phyloP scores from a whole-genome alignment of 2,797 vertebrate genomes.

The Aulostomus chinensis region DNA sequence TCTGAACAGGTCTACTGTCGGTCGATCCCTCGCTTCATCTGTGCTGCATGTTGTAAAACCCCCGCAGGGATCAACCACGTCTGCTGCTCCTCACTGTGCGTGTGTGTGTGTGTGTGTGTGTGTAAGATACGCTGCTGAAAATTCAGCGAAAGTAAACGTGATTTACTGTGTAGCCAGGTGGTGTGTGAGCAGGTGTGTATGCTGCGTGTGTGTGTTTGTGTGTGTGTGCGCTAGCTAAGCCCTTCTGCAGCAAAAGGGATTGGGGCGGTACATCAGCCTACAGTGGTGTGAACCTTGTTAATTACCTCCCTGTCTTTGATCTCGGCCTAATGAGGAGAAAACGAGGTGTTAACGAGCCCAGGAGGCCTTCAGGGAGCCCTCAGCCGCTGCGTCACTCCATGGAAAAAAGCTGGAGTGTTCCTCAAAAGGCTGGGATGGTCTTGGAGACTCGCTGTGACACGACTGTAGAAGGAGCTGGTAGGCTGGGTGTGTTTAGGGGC shows the following conservation, averaged over 20 bases:
- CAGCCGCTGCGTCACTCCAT: conserved; percentile 38
- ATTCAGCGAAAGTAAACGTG: neutral
- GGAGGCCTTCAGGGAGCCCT: conserved; percentile 19
- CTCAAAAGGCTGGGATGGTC: too few relatives aligned
- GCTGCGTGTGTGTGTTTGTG: neutral
- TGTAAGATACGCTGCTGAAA: neutral
- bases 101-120: conserved; percentile 4
- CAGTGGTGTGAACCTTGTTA: conserved; percentile 39
- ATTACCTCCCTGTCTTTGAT: conserved; percentile 55
- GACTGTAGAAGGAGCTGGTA: too few relatives aligned
- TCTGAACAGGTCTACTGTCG: too few relatives aligned
- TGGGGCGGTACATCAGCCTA: conserved; percentile 13
- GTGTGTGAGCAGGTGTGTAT: neutral
- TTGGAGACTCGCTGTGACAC: too few relatives aligned
- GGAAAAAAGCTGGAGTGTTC: conserved; percentile 17
- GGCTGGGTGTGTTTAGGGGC: neutral
- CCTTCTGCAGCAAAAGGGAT: neutral
- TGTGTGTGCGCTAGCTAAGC: neutral
- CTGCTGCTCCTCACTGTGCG: too few relatives aligned
- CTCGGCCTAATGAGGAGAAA: conserved; percentile 44
- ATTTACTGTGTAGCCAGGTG: neutral
- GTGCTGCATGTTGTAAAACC: too few relatives aligned
- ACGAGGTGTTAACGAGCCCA: conserved; percentile 42
- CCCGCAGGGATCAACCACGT: too few relatives aligned
- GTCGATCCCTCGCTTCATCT: too few relatives aligned